Conservation (phyloP, 2,888 invertebrate genomes). For the Nasonia oneida region DNA sequence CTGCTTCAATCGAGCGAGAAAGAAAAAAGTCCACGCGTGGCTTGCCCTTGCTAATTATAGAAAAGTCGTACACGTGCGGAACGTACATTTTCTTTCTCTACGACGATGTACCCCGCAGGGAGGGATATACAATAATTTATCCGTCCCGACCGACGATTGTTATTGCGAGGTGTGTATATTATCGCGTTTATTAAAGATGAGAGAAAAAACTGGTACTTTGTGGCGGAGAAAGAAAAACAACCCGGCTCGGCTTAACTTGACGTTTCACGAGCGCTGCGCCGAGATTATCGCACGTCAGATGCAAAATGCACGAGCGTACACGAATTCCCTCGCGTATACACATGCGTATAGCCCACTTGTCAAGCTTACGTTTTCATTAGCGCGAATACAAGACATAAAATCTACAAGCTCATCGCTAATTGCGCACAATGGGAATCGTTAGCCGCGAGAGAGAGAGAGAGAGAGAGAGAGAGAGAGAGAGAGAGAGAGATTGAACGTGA, state of each 20-base stretch:
- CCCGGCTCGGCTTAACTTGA: not conserved
- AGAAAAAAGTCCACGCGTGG: not conserved
- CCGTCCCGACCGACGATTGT: too few relatives aligned
- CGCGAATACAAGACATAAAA: not conserved
- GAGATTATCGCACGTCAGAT: not conserved
- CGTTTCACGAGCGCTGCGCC: not conserved
- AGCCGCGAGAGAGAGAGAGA: not conserved
- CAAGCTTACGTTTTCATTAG: not conserved
- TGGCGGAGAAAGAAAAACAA: not conserved
- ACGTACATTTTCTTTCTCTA: not conserved
- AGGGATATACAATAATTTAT: too few relatives aligned
- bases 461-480: too few relatives aligned
- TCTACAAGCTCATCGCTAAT: conserved; percentile 4
- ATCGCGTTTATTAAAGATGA: too few relatives aligned
- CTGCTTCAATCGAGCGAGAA: not conserved
- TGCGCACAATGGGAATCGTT: conserved; percentile 21
- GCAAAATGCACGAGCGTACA: not conserved
- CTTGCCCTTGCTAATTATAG: not conserved
- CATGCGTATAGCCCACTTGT: not conserved
- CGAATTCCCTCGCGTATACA: not conserved
- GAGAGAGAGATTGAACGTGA: not conserved
- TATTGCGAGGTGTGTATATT: too few relatives aligned
- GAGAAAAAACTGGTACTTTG: not conserved
- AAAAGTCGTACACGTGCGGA: not conserved
- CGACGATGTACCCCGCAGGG: too few relatives aligned